These are phyloP conservation scores for Lacanobia oleracea DNA, from an alignment of 2,888 invertebrate species.

Conservation along the genomic window DNA sequence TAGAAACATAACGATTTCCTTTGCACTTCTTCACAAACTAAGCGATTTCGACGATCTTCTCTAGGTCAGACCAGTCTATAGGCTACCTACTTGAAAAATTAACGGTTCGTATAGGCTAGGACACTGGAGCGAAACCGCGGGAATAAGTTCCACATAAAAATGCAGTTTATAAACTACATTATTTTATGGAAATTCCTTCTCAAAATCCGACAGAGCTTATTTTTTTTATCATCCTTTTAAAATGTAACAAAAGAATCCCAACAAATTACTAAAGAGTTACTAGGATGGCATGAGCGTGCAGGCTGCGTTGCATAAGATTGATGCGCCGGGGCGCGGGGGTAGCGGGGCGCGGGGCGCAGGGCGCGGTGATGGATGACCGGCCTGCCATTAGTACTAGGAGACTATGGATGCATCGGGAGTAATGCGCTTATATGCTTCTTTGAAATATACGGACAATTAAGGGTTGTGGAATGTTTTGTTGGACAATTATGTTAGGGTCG, in stretches of 20 bases:
- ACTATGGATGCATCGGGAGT: conserved; percentile 68
- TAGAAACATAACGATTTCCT: too few species aligned
- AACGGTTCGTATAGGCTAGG: neutral
- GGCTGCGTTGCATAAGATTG: conserved; percentile 84
- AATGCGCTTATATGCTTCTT: conserved; percentile 59
- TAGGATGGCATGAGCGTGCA: conserved; percentile 77
- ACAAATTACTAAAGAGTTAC: conserved; percentile 74
- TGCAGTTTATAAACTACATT: too few species aligned
- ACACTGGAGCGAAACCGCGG: neutral
- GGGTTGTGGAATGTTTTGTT: conserved; percentile 43
- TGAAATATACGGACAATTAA: conserved; percentile 61
- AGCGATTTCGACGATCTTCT: too few species aligned
- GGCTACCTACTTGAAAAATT: too few species aligned
- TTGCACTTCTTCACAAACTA: too few species aligned
- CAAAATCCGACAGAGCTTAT: neutral
- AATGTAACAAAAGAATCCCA: conserved; percentile 60
- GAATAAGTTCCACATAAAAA: too few species aligned
- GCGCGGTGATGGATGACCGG: conserved; percentile 78
- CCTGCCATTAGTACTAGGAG: conserved; percentile 71
- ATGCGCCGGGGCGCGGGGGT: conserved; percentile 74
- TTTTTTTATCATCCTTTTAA: neutral
- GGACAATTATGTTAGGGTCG: neutral
- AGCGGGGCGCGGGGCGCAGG: conserved; percentile 53
- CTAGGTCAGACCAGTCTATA: too few species aligned
- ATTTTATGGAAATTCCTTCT: neutral